Evolutionary conservation across 1,140 invertebrate genomes (phyloP), one percentile per base, ranked within the genome.

Genomic region (Paraescarpia echinospica): DNA sequence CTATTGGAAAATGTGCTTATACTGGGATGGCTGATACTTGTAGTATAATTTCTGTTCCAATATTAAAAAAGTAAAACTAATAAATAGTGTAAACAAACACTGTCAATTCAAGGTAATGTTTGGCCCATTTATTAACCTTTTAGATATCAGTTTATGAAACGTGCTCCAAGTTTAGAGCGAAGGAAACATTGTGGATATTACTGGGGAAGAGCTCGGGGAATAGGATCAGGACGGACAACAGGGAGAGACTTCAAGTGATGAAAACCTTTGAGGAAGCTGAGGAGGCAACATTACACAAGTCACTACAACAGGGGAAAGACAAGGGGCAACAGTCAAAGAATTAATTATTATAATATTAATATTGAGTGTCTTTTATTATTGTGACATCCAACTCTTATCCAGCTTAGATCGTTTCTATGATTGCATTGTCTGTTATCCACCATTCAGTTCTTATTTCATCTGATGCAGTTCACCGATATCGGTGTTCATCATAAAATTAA

Each of bases 401-500:
- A n/a, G n/a, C n/a, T n/a, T n/a, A n/a, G n/a, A n/a, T n/a, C n/a
- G n/a, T n/a, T n/a, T n/a, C n/a, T n/a, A n/a, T n/a, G n/a, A n/a
- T n/a, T n/a, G n/a, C n/a, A n/a, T 33, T 93, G 2, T 5, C 12
- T 41, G 41, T 6, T 41, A 41, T 41, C 41, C 41, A 41, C 41
- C 4, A 41, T 4, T 34, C 34, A 91, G 90, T 88, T 89, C n/a
- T 5, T 6, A 89, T 89, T 89, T 89, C 8, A 91, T 41, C 91
- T 91, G 91, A 34, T 35, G 33, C 33, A 91, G 5, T n/a, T 91
- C 91, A n/a, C n/a, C n/a, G n/a, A n/a, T n/a, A n/a, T n/a, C n/a
- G n/a, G 2, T 91, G 91, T 34, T 5, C 91, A n/a, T 91, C n/a
- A n/a, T n/a, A n/a, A n/a, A n/a, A n/a, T n/a, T n/a, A n/a, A n/a